Evolutionary conservation across 2,888 invertebrate genomes (phyloP).

Genomic region (Melieria picta): DNA sequence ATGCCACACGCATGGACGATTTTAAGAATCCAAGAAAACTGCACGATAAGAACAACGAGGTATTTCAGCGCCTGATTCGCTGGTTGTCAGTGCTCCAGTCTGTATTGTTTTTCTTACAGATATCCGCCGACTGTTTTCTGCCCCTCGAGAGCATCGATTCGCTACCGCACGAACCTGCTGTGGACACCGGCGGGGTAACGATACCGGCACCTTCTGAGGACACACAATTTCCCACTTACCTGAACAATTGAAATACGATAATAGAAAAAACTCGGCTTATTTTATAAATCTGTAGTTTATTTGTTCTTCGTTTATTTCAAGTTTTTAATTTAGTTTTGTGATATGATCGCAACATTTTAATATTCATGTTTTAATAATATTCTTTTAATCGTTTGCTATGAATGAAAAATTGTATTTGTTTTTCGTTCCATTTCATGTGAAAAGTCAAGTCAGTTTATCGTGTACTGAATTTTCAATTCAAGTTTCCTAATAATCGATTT

Average conservation of each 20-base stretch:
- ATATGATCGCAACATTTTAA: conserved; percentile 52
- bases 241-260: conserved; percentile 45
- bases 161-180: conserved; percentile 59
- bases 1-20: conserved; percentile 44
- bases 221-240: conserved; percentile 61
- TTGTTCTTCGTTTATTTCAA: conserved; percentile 41
- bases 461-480: too few relatives aligned
- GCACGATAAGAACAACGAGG: conserved; percentile 53
- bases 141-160: conserved; percentile 63
- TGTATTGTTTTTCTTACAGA: conserved; percentile 44
- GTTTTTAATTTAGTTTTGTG: conserved; percentile 46
- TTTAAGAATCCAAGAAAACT: conserved; percentile 51
- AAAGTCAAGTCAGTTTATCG: too few relatives aligned
- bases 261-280: conserved; percentile 20
- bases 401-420: too few relatives aligned
- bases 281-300: conserved; percentile 40
- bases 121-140: conserved; percentile 61
- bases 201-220: conserved; percentile 64
- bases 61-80: conserved; percentile 27
- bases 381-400: not conserved
- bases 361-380: conserved; percentile 41
- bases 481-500: too few relatives aligned
- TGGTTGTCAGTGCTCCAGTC: not conserved
- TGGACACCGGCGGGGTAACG: conserved; percentile 63
- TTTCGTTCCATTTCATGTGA: too few relatives aligned